Percentiles rank a stretch among this genome's conserved stretches.
These are phyloP conservation scores for Andrena bicolor DNA, from an alignment of 2,888 invertebrate species.

Conservation along the genomic window DNA sequence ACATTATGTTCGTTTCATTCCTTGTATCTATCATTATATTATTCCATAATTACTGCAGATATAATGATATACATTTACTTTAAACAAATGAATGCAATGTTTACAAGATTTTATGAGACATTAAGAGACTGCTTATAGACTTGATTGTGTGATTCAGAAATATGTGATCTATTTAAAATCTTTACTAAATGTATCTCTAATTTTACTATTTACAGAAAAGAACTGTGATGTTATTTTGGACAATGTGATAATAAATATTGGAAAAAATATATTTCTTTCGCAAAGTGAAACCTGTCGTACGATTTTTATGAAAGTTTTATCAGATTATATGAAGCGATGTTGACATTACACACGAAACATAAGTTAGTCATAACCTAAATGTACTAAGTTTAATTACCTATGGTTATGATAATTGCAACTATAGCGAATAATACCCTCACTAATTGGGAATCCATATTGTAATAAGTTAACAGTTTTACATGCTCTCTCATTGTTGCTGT, in stretches of 20 bases:
- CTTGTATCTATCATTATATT: conserved; percentile 72
- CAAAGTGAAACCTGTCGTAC: background rate
- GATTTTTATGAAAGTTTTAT: background rate
- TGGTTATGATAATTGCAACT: conserved; percentile 80
- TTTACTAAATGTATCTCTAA: background rate
- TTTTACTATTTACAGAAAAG: background rate
- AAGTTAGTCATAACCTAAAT: conserved; percentile 54
- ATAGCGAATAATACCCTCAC: conserved; percentile 81
- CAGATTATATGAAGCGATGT: background rate
- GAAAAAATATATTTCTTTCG: background rate
- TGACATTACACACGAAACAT: background rate
- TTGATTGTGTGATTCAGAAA: background rate
- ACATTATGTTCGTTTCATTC: conserved; percentile 72
- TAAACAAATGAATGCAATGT: conserved; percentile 54
- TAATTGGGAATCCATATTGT: conserved; percentile 75
- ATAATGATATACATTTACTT: conserved; percentile 67
- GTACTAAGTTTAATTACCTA: conserved; percentile 78
- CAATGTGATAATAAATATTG: conserved; percentile 30
- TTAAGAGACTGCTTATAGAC: conserved; percentile 5
- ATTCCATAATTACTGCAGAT: conserved; percentile 74
- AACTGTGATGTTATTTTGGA: conserved; percentile 23
- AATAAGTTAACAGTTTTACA: conserved; percentile 67
- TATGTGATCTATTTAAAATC: background rate
- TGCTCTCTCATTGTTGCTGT: conserved; percentile 75
- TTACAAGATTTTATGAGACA: conserved; percentile 3